Conservation (phyloP, 1,140 invertebrate species). For the Augochlora pura region DNA sequence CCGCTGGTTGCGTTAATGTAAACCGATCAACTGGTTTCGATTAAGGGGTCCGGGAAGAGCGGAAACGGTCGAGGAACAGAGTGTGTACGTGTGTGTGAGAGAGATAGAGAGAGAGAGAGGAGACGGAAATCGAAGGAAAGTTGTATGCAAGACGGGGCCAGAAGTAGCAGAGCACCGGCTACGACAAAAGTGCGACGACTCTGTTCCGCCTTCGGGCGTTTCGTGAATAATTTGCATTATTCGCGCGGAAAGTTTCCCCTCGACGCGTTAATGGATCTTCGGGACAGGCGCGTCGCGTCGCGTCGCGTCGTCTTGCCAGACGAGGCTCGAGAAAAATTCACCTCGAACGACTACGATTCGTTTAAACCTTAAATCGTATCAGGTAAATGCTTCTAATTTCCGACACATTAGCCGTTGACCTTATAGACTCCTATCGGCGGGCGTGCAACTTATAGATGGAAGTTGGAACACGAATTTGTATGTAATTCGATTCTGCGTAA, state of each 20-base stretch:
- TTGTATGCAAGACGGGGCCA: neutral
- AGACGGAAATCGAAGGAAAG: slow-evolving; percentile 17
- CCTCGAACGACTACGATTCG: neutral
- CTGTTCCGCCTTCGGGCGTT: slow-evolving; percentile 39
- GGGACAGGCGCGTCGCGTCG: slow-evolving; percentile 2
- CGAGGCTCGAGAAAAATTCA: neutral
- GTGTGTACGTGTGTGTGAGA: neutral
- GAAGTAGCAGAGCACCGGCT: neutral
- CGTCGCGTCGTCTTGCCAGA: neutral
- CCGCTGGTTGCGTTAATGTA: slow-evolving; percentile 49
- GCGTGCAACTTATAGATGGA: no score
- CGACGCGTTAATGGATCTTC: slow-evolving; percentile 59
- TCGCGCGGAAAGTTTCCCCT: slow-evolving; percentile 51
- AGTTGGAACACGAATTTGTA: no score
- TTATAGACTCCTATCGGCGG: no score
- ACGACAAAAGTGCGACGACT: slow-evolving; percentile 19
- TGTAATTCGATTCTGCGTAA: no score
- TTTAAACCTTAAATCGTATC: no score
- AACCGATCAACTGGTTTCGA: slow-evolving; percentile 58
- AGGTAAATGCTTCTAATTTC: no score
- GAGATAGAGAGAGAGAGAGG: neutral
- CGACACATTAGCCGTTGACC: no score
- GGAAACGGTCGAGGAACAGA: slow-evolving; percentile 2
- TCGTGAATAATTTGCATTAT: slow-evolving; percentile 63
- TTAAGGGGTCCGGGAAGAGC: slow-evolving; percentile 1